Evolutionary conservation across 1,140 invertebrate genomes (phyloP), one percentile per base, ranked within the genome.

Genomic region (Chymomyza costata): DNA sequence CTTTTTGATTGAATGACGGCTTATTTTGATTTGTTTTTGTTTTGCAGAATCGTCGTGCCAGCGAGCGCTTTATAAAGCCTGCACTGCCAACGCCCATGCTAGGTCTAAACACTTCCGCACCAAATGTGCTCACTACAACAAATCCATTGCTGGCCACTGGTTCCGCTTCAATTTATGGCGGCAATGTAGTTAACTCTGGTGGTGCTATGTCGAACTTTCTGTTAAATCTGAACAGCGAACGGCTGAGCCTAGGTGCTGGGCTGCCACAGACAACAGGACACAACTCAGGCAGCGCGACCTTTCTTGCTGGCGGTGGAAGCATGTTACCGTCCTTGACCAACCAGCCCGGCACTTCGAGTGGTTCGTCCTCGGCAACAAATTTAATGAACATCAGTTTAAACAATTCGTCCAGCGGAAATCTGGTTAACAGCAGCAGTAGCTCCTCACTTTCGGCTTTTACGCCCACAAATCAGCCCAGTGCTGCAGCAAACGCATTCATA

Each of bases 1-100:
- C 16, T 16, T 3, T 15, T 43, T 31, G 3, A 1, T 2, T 1
- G 0, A 8, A 32, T 17, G 5, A 8, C 10, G 32, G n/a, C 11
- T 10, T 18, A 25, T 25, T 30, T 52, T 14, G 37, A 31, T 49
- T 13, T 25, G 17, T 49, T 37, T 35, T 43, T 55, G 59, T 81
- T 17, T 73, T 85, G 14, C 83, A 91, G 69, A 87, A 88, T 70
- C 89, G 92, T 52, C 89, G 92, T 47, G 88, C 91, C 32, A 91
- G 91, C 62, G 93, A 94, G 69, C 88, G 92, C 70, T 94, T 94
- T 70, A 91, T 94, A 16, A 94, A 93, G 82, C 92, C 92, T 48
- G 90, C 90, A 58, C 89, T 90, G 83, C 91, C 90, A 39, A 84
- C 83, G 44, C 82, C 84, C 38, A 55, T 76, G 60, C 45, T 86